Conservation (phyloP, 2,888 invertebrate species). For the Adineta ricciae region DNA sequence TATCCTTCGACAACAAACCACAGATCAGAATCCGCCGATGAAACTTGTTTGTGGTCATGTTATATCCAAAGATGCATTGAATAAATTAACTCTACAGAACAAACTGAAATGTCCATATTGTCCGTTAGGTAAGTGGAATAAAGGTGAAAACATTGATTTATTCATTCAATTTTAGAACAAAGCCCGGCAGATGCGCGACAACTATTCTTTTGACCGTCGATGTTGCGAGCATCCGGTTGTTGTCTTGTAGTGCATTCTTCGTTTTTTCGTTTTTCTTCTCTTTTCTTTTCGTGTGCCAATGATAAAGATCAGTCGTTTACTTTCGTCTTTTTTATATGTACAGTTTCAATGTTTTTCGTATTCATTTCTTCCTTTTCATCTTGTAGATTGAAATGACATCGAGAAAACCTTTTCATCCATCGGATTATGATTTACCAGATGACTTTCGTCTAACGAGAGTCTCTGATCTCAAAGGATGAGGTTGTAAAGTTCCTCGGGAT, state of each 20-base stretch:
- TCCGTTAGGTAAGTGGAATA: neutral
- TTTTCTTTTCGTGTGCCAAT: neutral
- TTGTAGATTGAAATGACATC: neutral
- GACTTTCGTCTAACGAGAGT: constrained; percentile 78
- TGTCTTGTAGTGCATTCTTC: neutral
- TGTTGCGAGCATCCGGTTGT: neutral
- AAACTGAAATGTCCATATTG: constrained; percentile 33
- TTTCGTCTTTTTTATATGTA: neutral
- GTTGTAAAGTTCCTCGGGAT: constrained; percentile 77
- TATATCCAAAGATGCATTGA: constrained; percentile 87
- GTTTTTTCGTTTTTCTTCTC: no score
- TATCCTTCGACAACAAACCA: constrained; percentile 86
- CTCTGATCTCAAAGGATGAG: constrained; percentile 82
- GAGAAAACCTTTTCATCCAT: neutral
- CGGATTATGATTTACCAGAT: neutral
- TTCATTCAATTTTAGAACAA: constrained; percentile 20
- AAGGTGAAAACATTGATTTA: no score
- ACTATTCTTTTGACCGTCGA: constrained; percentile 27
- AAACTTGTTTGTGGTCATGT: constrained; percentile 92
- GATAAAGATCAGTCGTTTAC: neutral
- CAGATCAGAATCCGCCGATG: constrained; percentile 92
- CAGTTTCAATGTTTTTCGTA: neutral
- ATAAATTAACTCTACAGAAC: constrained; percentile 65
- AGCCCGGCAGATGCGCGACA: constrained; percentile 26
- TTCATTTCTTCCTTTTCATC: neutral